Conservation (phyloP, 1,140 invertebrate genomes). For the Rhyzopertha dominica region DNA sequence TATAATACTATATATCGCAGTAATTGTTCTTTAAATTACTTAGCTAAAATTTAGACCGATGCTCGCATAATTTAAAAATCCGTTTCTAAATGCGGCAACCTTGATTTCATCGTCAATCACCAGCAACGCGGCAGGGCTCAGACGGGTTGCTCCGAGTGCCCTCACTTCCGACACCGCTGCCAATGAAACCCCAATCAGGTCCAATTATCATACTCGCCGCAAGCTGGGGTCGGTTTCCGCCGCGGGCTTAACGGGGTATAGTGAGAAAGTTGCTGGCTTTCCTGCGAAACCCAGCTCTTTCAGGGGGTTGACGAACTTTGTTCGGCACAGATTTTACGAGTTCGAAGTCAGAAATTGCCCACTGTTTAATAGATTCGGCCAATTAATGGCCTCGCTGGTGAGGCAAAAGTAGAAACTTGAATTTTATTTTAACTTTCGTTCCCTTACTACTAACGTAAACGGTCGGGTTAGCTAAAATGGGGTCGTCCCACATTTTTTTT, state of each 20-base stretch:
- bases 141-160: too few relatives aligned
- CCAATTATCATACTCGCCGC: conserved; percentile 32
- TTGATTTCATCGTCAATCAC: too few relatives aligned
- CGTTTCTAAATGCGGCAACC: too few relatives aligned
- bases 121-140: too few relatives aligned
- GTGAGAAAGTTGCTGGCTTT: conserved; percentile 4
- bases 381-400: background rate
- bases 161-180: conserved; percentile 22
- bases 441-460: too few relatives aligned
- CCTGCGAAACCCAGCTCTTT: background rate
- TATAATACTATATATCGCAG: too few relatives aligned
- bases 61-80: too few relatives aligned
- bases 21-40: too few relatives aligned
- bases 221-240: too few relatives aligned
- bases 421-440: conserved; percentile 20
- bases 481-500: too few relatives aligned
- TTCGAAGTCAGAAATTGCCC: background rate
- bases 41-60: too few relatives aligned
- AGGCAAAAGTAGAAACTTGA: background rate
- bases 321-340: background rate
- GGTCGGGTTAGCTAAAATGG: too few relatives aligned
- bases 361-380: conserved; percentile 2
- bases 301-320: conserved; percentile 1
- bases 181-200: conserved; percentile 34
- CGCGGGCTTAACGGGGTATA: background rate